Conservation (phyloP, 2,113 vertebrate genomes). For the Psittacara wagleri region DNA sequence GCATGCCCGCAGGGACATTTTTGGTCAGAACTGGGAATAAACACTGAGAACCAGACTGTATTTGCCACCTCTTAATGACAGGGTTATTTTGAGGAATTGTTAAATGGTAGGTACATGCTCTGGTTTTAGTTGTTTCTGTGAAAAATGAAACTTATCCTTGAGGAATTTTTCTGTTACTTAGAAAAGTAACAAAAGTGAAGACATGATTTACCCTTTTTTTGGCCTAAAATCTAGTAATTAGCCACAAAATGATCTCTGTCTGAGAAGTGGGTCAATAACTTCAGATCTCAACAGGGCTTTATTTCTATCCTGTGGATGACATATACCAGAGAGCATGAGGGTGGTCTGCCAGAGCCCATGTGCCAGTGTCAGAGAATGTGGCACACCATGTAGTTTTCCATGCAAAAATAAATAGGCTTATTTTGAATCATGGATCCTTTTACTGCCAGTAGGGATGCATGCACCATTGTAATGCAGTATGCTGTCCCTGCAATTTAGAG, state of each 20-base stretch:
- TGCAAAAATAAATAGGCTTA: background rate
- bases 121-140: constrained; percentile 1
- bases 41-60: background rate
- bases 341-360: background rate
- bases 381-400: background rate
- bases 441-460: background rate
- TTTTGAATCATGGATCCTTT: background rate
- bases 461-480: background rate
- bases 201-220: background rate
- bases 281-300: background rate
- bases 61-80: background rate
- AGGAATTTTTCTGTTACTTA: constrained; percentile 6
- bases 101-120: background rate
- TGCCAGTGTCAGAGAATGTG: background rate
- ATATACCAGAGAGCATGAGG: background rate
- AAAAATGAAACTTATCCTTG: constrained; percentile 8
- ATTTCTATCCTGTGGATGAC: background rate
- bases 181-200: background rate
- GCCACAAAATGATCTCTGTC: background rate
- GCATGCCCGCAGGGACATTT: background rate
- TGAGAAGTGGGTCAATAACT: background rate
- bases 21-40: background rate
- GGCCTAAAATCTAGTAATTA: background rate
- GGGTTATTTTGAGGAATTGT: constrained; percentile 16
- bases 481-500: background rate